Conservation (phyloP, 2,797 vertebrate species). For the Etheostoma perlongum region DNA sequence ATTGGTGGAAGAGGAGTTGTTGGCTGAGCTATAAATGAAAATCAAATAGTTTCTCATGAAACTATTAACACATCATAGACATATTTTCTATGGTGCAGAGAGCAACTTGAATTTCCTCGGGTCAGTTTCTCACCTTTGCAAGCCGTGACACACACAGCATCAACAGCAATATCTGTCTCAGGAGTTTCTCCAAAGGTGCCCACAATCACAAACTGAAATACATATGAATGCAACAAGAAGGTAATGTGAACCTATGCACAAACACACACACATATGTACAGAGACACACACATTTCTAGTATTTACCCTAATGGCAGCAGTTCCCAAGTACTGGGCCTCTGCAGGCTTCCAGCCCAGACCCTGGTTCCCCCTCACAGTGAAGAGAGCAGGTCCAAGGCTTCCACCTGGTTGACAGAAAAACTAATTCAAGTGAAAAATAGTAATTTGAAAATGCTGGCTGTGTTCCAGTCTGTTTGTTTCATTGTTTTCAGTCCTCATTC, state of each 20-base stretch:
- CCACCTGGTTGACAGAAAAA: conserved; percentile 42
- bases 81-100: neutral
- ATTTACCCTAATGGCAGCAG: conserved; percentile 76
- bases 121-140: conserved; percentile 81
- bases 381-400: conserved; percentile 59
- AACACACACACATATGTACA: neutral
- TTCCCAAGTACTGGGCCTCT: conserved; percentile 71
- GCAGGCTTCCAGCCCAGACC: conserved; percentile 80
- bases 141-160: conserved; percentile 81
- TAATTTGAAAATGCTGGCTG: neutral
- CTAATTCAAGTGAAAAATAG: neutral
- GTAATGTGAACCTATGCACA: neutral
- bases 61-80: neutral
- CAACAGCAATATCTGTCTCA: conserved; percentile 86
- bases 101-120: neutral
- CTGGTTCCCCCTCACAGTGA: conserved; percentile 79
- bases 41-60: neutral
- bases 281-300: neutral
- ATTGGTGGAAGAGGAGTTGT: conserved; percentile 8
- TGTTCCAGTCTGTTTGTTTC: neutral
- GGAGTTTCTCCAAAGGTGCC: conserved; percentile 81
- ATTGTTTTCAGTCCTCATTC: too few relatives aligned
- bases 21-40: conserved; percentile 24
- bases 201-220: conserved; percentile 85
- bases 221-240: neutral